These are phyloP conservation scores for Odontothrips loti DNA, from an alignment of 2,888 invertebrate species.

Conservation along the genomic window DNA sequence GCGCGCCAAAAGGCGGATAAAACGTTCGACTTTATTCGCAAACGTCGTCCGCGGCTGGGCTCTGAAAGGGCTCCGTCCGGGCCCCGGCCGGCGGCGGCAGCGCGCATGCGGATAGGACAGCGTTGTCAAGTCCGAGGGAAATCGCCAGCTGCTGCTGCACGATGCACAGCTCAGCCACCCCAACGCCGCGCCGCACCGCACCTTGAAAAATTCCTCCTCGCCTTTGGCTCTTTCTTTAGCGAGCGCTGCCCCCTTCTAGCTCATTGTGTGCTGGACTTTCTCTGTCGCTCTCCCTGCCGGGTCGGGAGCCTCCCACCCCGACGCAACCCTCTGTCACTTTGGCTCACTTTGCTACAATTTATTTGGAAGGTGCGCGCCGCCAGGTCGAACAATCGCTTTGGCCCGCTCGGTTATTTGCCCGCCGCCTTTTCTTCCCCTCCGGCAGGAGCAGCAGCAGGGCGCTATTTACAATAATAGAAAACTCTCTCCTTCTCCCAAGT, in stretches of 20 bases:
- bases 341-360: slow-evolving; percentile 17
- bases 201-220: too few species aligned
- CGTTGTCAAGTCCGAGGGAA: too few species aligned
- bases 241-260: too few species aligned
- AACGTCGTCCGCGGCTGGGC: too few species aligned
- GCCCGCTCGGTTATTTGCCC: not conserved
- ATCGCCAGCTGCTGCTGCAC: not conserved
- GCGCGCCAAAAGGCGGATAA: too few species aligned
- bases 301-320: not conserved
- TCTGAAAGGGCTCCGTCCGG: too few species aligned
- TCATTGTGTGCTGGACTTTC: not conserved
- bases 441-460: not conserved
- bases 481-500: not conserved
- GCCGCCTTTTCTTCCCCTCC: not conserved
- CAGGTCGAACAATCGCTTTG: not conserved
- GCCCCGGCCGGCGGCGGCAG: too few species aligned
- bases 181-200: too few species aligned
- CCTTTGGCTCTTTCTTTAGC: not conserved
- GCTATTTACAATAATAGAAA: slow-evolving; percentile 24
- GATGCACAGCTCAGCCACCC: too few species aligned
- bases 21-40: too few species aligned
- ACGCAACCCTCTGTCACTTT: not conserved
- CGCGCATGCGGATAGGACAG: too few species aligned
- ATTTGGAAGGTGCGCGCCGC: not conserved
- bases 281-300: too few species aligned